Evolutionary conservation across 2,113 vertebrate species (phyloP).

Genomic region (Beaufortia kweichowensis): DNA sequence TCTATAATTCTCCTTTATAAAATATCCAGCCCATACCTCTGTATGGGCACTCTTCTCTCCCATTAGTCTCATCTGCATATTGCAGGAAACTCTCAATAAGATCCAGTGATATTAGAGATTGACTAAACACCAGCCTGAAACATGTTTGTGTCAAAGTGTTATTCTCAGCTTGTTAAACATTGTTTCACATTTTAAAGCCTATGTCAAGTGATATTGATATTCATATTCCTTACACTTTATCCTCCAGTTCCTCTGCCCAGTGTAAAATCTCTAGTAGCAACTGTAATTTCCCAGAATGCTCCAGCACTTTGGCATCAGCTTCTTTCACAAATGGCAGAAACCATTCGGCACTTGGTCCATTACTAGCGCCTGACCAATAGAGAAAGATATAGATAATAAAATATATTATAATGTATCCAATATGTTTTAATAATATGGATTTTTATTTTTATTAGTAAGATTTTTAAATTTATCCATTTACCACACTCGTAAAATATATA

Average conservation of each 20-base stretch:
- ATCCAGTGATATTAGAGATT: conserved; percentile 91
- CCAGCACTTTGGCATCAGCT: conserved; percentile 81
- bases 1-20: not conserved
- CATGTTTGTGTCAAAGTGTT: conserved; percentile 2
- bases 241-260: conserved; percentile 86
- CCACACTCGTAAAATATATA: too few species aligned
- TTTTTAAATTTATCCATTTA: too few species aligned
- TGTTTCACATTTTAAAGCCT: not conserved
- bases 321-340: conserved; percentile 85
- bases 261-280: conserved; percentile 91
- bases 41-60: conserved; percentile 73
- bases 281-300: conserved; percentile 94
- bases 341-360: conserved; percentile 77
- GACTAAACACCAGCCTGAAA: conserved; percentile 94
- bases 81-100: conserved; percentile 92
- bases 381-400: conserved; percentile 21
- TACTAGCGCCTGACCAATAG: conserved; percentile 29
- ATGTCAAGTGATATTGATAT: not conserved
- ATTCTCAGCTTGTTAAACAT: not conserved
- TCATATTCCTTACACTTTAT: conserved; percentile 89
- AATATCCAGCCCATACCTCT: conserved; percentile 75
- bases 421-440: too few species aligned
- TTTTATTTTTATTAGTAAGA: too few species aligned
- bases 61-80: conserved; percentile 77
- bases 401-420: too few species aligned